These are phyloP conservation scores for Schizotus pectinicornis DNA, from an alignment of 2,888 invertebrate species.

Conservation along the genomic window DNA sequence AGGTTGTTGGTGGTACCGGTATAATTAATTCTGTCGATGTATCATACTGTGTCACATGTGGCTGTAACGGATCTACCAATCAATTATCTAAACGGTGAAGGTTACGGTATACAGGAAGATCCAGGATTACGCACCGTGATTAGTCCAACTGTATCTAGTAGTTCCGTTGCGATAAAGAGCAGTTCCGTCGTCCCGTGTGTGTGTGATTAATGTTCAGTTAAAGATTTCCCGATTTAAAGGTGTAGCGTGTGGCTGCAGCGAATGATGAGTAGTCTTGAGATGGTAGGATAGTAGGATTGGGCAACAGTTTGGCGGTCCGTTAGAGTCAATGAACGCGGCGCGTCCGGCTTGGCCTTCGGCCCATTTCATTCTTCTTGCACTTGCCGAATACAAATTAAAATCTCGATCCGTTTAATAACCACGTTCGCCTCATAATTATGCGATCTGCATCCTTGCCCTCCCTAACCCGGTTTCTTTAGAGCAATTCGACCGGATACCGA, in stretches of 20 bases:
- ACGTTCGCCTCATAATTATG: slow-evolving; percentile 37
- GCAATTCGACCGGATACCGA: neutral
- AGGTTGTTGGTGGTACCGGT: neutral
- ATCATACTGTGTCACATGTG: slow-evolving; percentile 20
- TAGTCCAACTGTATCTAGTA: slow-evolving; percentile 7
- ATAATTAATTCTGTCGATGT: slow-evolving; percentile 1
- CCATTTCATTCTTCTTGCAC: slow-evolving; percentile 18
- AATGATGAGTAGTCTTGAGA: neutral
- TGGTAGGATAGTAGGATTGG: slow-evolving; percentile 4
- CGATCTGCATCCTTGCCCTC: slow-evolving; percentile 48
- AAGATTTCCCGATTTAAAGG: neutral
- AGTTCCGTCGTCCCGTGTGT: neutral
- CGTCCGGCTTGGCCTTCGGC: slow-evolving; percentile 22
- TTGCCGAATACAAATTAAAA: slow-evolving; percentile 34
- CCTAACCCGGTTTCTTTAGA: slow-evolving; percentile 45
- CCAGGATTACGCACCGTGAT: neutral
- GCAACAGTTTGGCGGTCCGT: slow-evolving; percentile 24
- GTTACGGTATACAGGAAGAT: slow-evolving; percentile 22
- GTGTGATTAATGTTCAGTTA: neutral
- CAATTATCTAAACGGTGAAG: slow-evolving; percentile 16
- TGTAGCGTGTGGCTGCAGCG: too few relatives aligned
- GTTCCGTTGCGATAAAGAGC: slow-evolving; percentile 2
- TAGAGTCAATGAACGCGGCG: slow-evolving; percentile 28
- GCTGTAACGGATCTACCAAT: slow-evolving; percentile 11
- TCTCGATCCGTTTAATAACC: slow-evolving; percentile 25